A percentile compares a stretch with the other conserved stretches of the same genome.
phyloP scores from a whole-genome alignment of 2,888 invertebrate genomes.

The Cephus rjabovi region DNA sequence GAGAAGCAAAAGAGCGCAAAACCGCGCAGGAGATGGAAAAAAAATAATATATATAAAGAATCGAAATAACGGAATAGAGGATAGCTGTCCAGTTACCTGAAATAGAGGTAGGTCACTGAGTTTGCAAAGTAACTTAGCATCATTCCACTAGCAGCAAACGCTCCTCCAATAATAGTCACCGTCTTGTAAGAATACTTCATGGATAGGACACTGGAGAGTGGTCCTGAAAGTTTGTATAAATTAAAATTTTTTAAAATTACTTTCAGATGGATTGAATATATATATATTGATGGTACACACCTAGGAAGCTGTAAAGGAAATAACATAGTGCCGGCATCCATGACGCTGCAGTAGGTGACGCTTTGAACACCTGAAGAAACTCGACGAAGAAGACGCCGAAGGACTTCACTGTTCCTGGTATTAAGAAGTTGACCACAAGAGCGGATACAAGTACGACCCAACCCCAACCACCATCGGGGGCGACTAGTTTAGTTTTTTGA shows the following conservation, averaged over 20 bases:
- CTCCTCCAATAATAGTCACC: constrained; percentile 85
- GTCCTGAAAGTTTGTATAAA: constrained; percentile 70
- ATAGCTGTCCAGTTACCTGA: constrained; percentile 72
- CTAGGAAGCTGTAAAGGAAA: constrained; percentile 88
- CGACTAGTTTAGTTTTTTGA: constrained; percentile 53
- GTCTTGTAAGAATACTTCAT: constrained; percentile 85
- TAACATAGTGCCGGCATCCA: constrained; percentile 90
- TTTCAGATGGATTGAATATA: too few relatives aligned
- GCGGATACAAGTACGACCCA: constrained; percentile 69
- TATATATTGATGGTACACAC: constrained; percentile 67
- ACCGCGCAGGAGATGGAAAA: not conserved
- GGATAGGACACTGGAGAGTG: constrained; percentile 86
- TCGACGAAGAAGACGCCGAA: constrained; percentile 89
- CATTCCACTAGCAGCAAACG: constrained; percentile 86
- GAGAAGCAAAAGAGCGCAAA: not conserved
- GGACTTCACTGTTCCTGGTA: constrained; percentile 89
- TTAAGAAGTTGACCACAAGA: constrained; percentile 84
- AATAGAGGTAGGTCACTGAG: constrained; percentile 81
- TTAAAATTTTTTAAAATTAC: not conserved
- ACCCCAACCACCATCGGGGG: constrained; percentile 68
- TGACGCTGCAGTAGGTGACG: constrained; percentile 79
- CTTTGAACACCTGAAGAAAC: constrained; percentile 83
- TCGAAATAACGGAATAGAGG: not conserved
- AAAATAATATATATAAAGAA: not conserved
- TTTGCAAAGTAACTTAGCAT: constrained; percentile 85